Evolutionary conservation across 2,888 invertebrate genomes (phyloP).

Genomic region (Archips xylosteana): DNA sequence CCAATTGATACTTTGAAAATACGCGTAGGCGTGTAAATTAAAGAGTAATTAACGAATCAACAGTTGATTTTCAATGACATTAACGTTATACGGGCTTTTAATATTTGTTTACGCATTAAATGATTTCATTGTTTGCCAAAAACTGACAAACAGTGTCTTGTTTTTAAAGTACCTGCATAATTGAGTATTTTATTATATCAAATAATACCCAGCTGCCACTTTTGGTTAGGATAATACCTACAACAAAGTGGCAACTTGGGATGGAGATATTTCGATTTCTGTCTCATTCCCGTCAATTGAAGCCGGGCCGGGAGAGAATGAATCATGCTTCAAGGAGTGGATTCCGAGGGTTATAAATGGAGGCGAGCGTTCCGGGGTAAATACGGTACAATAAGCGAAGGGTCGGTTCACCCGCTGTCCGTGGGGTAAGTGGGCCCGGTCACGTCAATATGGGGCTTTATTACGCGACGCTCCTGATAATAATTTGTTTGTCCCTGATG

Average conservation of each 20-base stretch:
- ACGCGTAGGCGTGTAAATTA: conserved; percentile 21
- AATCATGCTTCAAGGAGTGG: conserved; percentile 83
- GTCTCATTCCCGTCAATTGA: conserved; percentile 75
- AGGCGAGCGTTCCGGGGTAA: conserved; percentile 82
- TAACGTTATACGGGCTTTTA: not conserved
- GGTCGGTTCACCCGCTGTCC: conserved; percentile 72
- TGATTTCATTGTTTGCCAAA: conserved; percentile 5
- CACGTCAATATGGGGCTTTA: conserved; percentile 82
- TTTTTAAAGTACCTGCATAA: not conserved
- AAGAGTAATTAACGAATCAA: conserved; percentile 29
- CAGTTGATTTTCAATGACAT: not conserved
- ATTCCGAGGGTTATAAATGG: conserved; percentile 83
- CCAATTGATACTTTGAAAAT: conserved; percentile 63
- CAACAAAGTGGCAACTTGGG: conserved; percentile 43
- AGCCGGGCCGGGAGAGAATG: conserved; percentile 73
- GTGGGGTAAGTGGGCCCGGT: conserved; percentile 83
- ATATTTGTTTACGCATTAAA: conserved; percentile 3
- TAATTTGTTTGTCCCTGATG: conserved; percentile 74
- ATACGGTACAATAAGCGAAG: conserved; percentile 82
- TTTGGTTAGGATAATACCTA: conserved; percentile 7
- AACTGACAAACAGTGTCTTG: not conserved
- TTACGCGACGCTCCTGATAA: conserved; percentile 75
- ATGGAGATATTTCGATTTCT: conserved; percentile 60
- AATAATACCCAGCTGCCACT: not conserved
- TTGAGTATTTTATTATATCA: not conserved